Evolutionary conservation across 2,888 invertebrate species (phyloP).

Genomic region (Cetonia aurata): DNA sequence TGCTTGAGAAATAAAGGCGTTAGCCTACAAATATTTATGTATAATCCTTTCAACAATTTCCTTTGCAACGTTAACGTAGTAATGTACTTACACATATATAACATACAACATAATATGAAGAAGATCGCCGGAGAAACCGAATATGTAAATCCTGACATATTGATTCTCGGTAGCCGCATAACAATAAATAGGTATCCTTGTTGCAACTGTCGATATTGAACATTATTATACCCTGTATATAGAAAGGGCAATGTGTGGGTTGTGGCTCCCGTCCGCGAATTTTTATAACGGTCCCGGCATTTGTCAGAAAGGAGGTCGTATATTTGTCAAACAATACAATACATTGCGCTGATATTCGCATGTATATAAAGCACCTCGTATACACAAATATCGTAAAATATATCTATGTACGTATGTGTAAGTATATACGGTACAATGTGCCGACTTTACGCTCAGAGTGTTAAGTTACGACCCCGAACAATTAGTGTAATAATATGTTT

Average conservation of each 20-base stretch:
- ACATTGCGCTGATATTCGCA: slow-evolving; percentile 49
- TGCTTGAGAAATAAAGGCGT: slow-evolving; percentile 17
- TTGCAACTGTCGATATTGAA: slow-evolving; percentile 59
- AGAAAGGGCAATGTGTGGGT: slow-evolving; percentile 59
- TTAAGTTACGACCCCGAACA: slow-evolving; percentile 64
- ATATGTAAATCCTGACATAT: slow-evolving; percentile 61
- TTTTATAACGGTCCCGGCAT: slow-evolving; percentile 60
- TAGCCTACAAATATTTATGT: slow-evolving; percentile 20
- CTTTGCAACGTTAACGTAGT: slow-evolving; percentile 11
- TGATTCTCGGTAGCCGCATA: slow-evolving; percentile 59
- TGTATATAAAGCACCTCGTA: too few relatives aligned
- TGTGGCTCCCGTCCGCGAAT: slow-evolving; percentile 58
- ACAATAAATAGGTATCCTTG: slow-evolving; percentile 58
- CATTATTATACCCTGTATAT: slow-evolving; percentile 57
- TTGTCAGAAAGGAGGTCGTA: slow-evolving; percentile 62
- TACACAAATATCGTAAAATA: too few relatives aligned
- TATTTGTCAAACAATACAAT: slow-evolving; percentile 64
- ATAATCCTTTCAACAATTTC: slow-evolving; percentile 21
- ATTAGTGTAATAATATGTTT: slow-evolving; percentile 64
- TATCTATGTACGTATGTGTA: slow-evolving; percentile 16
- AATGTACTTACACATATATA: slow-evolving; percentile 27
- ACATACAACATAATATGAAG: slow-evolving; percentile 30
- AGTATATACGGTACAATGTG: slow-evolving; percentile 57
- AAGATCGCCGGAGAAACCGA: slow-evolving; percentile 49
- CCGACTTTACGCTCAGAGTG: slow-evolving; percentile 63